Base-by-base conservation (phyloP, 2,888 invertebrate species). In the Tethea ocularis region DNA sequence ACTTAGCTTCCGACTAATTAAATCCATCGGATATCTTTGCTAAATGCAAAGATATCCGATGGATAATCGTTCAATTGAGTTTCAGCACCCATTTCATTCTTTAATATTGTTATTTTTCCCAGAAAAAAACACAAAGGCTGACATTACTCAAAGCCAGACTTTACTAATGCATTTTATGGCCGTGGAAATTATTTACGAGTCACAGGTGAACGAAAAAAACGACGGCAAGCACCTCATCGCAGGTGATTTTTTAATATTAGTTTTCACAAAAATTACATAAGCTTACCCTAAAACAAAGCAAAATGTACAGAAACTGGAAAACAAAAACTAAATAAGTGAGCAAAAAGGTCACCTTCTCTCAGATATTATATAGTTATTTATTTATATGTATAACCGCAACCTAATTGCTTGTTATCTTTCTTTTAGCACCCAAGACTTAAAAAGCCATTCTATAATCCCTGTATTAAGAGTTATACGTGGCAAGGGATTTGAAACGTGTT, bases 391-490 rank as follows among this genome's bases (percentile, higher is more conserved):
- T 74, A 68, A 74, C 76, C 72, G 68, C 75, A 69, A 65, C 78
- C 80, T 88, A 88, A 90, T 90, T 88, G 89, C 87, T 87, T 88
- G 88, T 90, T 90, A 89, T 88, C 84, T 88, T 90, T 90, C 87
- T 88, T 88, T 88, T 83, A 86, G 82, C 89, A 84, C 87, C 88
- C 78, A 86, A 81, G 88, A 84, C 85, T 87, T 88, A 88, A 86
- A 84, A 87, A 89, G 85, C 88, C 85, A 80, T 89, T 87, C 87
- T 89, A 84, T 89, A 91, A 91, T 91, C 89, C 90, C 81, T 64
- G 87, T 89, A 90, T 90, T 90, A 91, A 88, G 90, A 91, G 86
- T 89, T 90, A 90, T 90, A 86, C 87, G 87, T 87, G 86, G 87
- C 86, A 72, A 72, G 91, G 91, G 91, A 90, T 89, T 90, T 83